Evolutionary conservation across 2,113 vertebrate species (phyloP).

Genomic region (Empidonax traillii): DNA sequence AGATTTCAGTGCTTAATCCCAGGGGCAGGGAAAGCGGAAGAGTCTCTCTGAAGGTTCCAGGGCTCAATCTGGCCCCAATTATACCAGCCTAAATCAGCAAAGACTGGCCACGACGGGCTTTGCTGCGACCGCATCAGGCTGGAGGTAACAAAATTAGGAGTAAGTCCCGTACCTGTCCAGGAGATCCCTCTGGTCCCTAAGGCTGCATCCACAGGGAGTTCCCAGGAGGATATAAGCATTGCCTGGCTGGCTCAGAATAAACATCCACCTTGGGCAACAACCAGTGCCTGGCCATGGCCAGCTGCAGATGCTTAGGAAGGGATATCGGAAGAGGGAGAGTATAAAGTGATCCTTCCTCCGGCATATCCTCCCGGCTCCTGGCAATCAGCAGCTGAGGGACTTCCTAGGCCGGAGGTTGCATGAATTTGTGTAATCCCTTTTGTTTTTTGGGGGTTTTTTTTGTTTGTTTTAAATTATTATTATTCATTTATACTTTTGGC

Average conservation of each 20-base stretch:
- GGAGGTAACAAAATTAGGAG: not conserved
- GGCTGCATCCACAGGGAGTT: not conserved
- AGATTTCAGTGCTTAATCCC: constrained; percentile 43
- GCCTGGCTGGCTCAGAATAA: not conserved
- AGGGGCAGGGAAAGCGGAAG: constrained; percentile 24
- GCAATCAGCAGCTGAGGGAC: constrained; percentile 22
- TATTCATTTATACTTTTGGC: constrained; percentile 58
- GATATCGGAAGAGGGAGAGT: constrained; percentile 24
- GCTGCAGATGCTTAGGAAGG: constrained; percentile 50
- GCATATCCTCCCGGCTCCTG: not conserved
- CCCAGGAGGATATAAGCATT: not conserved
- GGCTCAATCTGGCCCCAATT: constrained; percentile 54
- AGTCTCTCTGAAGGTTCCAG: constrained; percentile 42
- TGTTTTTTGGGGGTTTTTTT: not conserved
- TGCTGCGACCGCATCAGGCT: accelerated
- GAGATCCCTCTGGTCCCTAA: not conserved
- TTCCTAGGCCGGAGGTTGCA: constrained; percentile 48
- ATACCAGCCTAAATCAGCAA: not conserved
- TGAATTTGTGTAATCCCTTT: constrained; percentile 25
- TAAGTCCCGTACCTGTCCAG: accelerated
- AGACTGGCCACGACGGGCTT: not conserved
- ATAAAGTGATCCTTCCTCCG: constrained; percentile 53
- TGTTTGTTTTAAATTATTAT: not conserved
- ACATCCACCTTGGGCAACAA: not conserved
- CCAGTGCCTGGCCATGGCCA: not conserved